A percentile compares a stretch with the other conserved stretches of the same genome.
phyloP scores from a whole-genome alignment of 2,113 vertebrate genomes.

The Sceloporus tristichus region DNA sequence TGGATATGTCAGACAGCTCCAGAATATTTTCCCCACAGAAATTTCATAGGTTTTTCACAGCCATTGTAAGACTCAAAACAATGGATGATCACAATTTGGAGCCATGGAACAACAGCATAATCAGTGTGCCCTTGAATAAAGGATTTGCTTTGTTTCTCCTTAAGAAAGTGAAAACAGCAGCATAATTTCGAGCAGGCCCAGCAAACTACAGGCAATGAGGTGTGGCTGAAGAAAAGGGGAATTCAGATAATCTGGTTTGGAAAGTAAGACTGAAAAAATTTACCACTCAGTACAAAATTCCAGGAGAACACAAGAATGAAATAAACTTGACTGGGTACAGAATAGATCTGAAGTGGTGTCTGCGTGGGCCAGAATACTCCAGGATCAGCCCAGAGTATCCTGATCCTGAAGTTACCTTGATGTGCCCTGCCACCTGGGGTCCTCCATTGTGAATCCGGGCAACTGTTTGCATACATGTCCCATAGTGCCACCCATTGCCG shows the following conservation, averaged over 20 bases:
- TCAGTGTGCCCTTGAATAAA: slow-evolving; percentile 14
- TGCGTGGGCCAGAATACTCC: too few species aligned
- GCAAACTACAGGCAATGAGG: neutral
- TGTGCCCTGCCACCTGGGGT: too few species aligned
- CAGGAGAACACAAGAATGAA: neutral
- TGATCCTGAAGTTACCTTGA: too few species aligned
- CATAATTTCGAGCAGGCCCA: neutral
- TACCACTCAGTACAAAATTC: neutral
- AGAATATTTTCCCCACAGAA: neutral
- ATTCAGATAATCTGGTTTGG: neutral
- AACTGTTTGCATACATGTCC: too few species aligned
- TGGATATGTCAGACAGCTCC: neutral
- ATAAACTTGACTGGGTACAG: neutral
- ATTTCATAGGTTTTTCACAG: slow-evolving; percentile 7
- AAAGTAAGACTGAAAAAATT: neutral
- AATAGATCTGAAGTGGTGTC: neutral
- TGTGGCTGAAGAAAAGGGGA: neutral
- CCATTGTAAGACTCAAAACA: slow-evolving; percentile 15
- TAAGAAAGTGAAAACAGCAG: slow-evolving; percentile 1
- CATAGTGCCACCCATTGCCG: too few species aligned
- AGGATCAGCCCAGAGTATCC: too few species aligned
- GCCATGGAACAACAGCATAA: neutral
- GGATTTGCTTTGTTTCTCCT: slow-evolving; percentile 7
- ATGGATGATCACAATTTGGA: slow-evolving; percentile 8
- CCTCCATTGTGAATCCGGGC: too few species aligned